Conservation (phyloP, 2,888 invertebrate species). For the Drosophila limbata region DNA sequence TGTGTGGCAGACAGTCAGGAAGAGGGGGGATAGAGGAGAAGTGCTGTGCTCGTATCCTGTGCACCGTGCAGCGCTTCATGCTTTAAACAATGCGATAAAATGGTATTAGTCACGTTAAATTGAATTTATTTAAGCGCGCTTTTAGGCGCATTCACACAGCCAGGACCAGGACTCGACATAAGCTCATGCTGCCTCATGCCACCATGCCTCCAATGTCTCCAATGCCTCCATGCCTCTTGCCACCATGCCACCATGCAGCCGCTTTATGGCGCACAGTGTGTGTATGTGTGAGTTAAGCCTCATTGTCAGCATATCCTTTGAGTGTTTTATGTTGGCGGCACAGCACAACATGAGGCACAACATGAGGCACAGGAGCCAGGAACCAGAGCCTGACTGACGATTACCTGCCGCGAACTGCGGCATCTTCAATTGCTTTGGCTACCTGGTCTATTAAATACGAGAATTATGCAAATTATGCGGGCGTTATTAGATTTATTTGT, state of each 20-base stretch:
- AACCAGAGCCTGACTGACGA: slow-evolving; percentile 44
- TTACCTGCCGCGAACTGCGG: slow-evolving; percentile 54
- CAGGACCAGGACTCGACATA: slow-evolving; percentile 44
- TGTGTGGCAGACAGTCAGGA: slow-evolving; percentile 5
- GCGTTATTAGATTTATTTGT: slow-evolving; percentile 80
- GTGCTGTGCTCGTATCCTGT: slow-evolving; percentile 25
- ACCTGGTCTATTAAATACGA: slow-evolving; percentile 77
- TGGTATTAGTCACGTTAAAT: slow-evolving; percentile 81
- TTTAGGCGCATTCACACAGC: slow-evolving; percentile 69
- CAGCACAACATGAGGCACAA: slow-evolving; percentile 18
- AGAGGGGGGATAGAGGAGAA: not conserved
- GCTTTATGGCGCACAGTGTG: slow-evolving; percentile 33
- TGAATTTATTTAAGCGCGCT: slow-evolving; percentile 82
- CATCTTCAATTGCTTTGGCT: slow-evolving; percentile 61
- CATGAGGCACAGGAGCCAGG: slow-evolving; percentile 3
- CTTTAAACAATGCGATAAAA: slow-evolving; percentile 81
- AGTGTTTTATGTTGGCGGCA: slow-evolving; percentile 73
- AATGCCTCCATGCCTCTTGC: not conserved
- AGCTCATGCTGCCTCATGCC: slow-evolving; percentile 34
- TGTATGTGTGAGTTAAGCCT: slow-evolving; percentile 67
- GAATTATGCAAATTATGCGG: slow-evolving; percentile 81
- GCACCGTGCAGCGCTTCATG: slow-evolving; percentile 68
- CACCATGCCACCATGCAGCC: slow-evolving; percentile 19
- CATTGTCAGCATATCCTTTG: slow-evolving; percentile 81
- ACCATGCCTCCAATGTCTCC: slow-evolving; percentile 9